Conservation (phyloP, 35 echinoderm and acorn worm species). For the Strongylocentrotus purpuratus region DNA sequence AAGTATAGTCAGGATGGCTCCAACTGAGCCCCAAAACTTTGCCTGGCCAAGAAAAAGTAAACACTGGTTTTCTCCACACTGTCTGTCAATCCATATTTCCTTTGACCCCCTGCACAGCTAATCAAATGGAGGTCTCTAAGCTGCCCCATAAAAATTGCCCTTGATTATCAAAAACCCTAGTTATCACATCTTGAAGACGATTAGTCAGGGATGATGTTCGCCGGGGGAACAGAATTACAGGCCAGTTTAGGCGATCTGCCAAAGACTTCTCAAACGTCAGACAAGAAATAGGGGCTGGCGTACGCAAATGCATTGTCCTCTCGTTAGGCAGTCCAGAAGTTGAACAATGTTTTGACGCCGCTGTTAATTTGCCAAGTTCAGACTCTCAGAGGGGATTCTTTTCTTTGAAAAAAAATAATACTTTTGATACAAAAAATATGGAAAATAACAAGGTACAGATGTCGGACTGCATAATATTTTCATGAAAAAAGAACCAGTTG, state of each 20-base stretch:
- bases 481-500: no score
- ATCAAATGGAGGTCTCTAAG: not conserved
- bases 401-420: not conserved
- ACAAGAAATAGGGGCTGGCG: not conserved
- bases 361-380: not conserved
- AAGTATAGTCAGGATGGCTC: not conserved
- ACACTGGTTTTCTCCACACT: not conserved
- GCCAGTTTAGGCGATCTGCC: not conserved
- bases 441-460: not conserved
- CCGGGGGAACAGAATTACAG: not conserved
- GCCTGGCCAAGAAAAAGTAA: not conserved
- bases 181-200: not conserved
- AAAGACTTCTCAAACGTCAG: not conserved
- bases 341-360: not conserved
- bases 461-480: not conserved
- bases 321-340: not conserved
- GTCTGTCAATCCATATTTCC: not conserved
- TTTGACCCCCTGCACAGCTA: not conserved
- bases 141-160: not conserved
- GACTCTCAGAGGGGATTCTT: not conserved
- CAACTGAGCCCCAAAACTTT: not conserved
- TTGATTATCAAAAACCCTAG: not conserved
- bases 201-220: not conserved
- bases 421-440: not conserved
- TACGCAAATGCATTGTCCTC: slow-evolving; percentile 1